Percentiles rank a stretch among this genome's conserved stretches.
phyloP scores from a whole-genome alignment of 2,888 invertebrate genomes.

The Liodrosophila aerea region DNA sequence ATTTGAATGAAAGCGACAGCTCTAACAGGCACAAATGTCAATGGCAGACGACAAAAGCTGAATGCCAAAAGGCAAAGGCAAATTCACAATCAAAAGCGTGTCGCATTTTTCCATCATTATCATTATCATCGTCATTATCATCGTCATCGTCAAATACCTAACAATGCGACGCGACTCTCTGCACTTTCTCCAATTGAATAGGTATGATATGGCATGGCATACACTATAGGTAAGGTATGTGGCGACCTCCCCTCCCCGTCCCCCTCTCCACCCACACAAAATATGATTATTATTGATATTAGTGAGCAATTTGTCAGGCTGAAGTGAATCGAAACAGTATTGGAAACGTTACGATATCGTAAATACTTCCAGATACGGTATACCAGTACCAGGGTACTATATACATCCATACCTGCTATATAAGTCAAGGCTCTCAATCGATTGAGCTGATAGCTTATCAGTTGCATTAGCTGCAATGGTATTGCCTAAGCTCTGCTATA shows the following conservation, averaged over 20 bases:
- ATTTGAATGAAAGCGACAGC: conserved; percentile 64
- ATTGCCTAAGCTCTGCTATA: background rate
- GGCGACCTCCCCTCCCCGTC: background rate
- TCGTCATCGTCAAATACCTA: conserved; percentile 27
- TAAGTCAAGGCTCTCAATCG: conserved; percentile 60
- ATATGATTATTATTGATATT: background rate
- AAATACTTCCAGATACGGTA: conserved; percentile 5
- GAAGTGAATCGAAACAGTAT: background rate
- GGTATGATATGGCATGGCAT: conserved; percentile 22
- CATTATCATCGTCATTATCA: no score
- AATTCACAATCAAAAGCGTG: conserved; percentile 59
- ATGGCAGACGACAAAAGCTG: conserved; percentile 37
- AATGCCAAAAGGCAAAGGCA: conserved; percentile 17
- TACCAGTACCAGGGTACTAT: no score
- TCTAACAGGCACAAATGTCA: conserved; percentile 43
- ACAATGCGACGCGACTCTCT: conserved; percentile 43
- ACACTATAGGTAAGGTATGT: conserved; percentile 13
- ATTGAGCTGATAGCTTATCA: conserved; percentile 32
- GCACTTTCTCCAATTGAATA: conserved; percentile 57
- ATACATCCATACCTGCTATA: conserved; percentile 17
- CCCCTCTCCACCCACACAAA: no score
- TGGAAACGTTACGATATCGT: no score
- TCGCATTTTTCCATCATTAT: conserved; percentile 47
- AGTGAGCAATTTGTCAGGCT: conserved; percentile 23
- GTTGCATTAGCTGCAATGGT: conserved; percentile 17